These are phyloP conservation scores for Odocoileus hemionus DNA, from an alignment of 2,113 vertebrate genomes.

Conservation along the genomic window DNA sequence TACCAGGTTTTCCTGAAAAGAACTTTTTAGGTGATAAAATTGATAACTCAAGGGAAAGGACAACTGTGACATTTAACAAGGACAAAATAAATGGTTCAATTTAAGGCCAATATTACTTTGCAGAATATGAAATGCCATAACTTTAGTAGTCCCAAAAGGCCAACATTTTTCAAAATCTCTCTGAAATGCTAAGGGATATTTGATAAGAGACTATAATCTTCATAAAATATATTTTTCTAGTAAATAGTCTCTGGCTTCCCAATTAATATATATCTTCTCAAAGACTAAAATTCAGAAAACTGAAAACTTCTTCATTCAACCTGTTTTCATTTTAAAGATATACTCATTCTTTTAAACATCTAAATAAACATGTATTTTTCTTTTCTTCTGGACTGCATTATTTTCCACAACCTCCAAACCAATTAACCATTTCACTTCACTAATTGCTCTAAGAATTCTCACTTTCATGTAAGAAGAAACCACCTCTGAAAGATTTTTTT, in stretches of 20 bases:
- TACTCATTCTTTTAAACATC: not conserved
- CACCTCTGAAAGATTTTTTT: not conserved
- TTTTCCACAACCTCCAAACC: not conserved
- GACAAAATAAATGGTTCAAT: conserved; percentile 55
- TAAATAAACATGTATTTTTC: not conserved
- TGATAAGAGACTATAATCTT: not conserved
- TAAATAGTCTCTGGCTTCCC: not conserved
- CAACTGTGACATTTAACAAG: conserved; percentile 52
- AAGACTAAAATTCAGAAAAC: not conserved
- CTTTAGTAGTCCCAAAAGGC: conserved; percentile 39
- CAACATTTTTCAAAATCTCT: conserved; percentile 52
- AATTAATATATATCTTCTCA: not conserved
- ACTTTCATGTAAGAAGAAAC: not conserved
- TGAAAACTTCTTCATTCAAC: not conserved
- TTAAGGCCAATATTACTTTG: conserved; percentile 33
- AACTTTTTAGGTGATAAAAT: conserved; percentile 44
- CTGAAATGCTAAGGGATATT: conserved; percentile 32
- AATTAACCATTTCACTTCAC: not conserved
- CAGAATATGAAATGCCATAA: conserved; percentile 42
- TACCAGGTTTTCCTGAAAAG: conserved; percentile 3
- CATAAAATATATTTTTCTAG: not conserved
- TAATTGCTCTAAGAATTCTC: not conserved
- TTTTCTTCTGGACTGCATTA: not conserved
- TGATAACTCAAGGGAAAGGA: conserved; percentile 44
- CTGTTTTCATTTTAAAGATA: not conserved